Percentiles rank a stretch among this genome's conserved stretches.
Evolutionary conservation across 2,113 vertebrate species (phyloP).

Genomic region (Prinia subflava): DNA sequence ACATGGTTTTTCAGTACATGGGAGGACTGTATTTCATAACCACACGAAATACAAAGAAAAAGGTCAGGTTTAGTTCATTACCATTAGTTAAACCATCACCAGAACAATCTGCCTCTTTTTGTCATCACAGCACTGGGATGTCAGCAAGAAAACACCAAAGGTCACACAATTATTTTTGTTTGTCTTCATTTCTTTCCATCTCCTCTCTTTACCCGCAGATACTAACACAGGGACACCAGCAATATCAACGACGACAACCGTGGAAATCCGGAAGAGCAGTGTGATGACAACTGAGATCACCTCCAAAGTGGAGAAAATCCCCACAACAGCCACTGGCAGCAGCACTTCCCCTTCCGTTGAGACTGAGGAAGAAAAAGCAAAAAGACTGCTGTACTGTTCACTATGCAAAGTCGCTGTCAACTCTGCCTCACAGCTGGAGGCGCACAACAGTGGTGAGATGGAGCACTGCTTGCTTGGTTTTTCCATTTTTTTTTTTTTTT

Average conservation of each 20-base stretch:
- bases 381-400: slow-evolving; percentile 94
- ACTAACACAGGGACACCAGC: slow-evolving; percentile 69
- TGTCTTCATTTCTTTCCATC: background rate
- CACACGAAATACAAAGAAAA: background rate
- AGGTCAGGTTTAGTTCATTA: background rate
- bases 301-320: slow-evolving; percentile 77
- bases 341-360: slow-evolving; percentile 74
- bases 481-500: background rate
- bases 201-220: slow-evolving; percentile 65
- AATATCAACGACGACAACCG: slow-evolving; percentile 66
- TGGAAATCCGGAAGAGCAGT: slow-evolving; percentile 65
- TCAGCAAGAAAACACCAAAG: background rate
- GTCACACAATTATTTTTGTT: background rate
- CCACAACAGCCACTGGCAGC: slow-evolving; percentile 62
- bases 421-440: slow-evolving; percentile 95
- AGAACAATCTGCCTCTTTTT: background rate
- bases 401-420: slow-evolving; percentile 99
- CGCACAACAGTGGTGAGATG: slow-evolving; percentile 94
- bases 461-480: background rate
- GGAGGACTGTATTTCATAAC: background rate
- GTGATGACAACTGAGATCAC: slow-evolving; percentile 75
- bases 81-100: background rate
- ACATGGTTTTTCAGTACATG: background rate
- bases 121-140: background rate
- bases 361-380: slow-evolving; percentile 95